Evolutionary conservation across 37 sponge, comb jelly and placozoan genomes (phyloP), one percentile per base, ranked within the genome.

Genomic region (Agelas oroides): DNA sequence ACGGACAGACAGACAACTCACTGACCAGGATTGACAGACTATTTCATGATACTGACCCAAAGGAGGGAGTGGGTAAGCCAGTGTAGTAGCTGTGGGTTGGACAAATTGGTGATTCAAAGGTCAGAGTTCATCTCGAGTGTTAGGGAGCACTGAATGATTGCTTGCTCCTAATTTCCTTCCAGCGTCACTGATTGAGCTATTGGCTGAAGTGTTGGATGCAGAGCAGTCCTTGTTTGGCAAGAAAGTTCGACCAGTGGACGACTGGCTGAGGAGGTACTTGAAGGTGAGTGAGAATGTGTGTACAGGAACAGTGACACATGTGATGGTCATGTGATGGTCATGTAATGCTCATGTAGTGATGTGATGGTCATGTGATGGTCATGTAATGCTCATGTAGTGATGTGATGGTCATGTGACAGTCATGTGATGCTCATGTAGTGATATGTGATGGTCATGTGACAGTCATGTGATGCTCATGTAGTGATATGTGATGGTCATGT

Each of bases 21-120:
- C 90, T 93, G 65, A 93, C 94, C 53, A 81, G 83, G 54, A 86
- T 93, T 40, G 87, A 86, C 57, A 76, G 94, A 65, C 74, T 93
- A 20, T 93, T 93, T 27, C 71, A 24, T 18, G 92, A 87, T 31
- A 62, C 83, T 1, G 80, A 84, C 46, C 90, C 90, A 30, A 46
- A 28, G 15, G 62, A 86, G 57, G 94, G 94, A 64, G 83, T 93
- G 6, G 90, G 90, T 89, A 46, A 69, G 86, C 1, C 24, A 55
- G 0, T 20, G 46, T 46, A n/a, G n/a, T n/a, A n/a, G n/a, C n/a
- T 61, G 62, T 23, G 27, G 62, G 62, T 46, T 46, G 46, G 3
- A 46, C 46, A 46, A 46, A 46, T 46, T 46, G 46, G 46, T 46
- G 46, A n/a, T n/a, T n/a, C n/a, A n/a, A n/a, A n/a, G n/a, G n/a